These are phyloP conservation scores for Smithornis capensis DNA, from an alignment of 2,113 vertebrate genomes.

Conservation along the genomic window DNA sequence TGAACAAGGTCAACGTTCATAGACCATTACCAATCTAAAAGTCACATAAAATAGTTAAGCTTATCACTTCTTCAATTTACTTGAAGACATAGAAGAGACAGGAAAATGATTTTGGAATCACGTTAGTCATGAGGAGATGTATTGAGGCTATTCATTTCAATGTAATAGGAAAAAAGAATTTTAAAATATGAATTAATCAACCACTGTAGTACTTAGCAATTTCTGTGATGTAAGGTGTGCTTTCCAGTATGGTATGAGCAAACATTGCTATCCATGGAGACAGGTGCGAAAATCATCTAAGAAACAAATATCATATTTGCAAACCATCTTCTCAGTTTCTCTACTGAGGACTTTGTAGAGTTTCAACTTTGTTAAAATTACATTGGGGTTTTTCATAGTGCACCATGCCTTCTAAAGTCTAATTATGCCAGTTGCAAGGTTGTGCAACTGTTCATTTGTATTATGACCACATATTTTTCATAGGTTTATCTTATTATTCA, in stretches of 20 bases:
- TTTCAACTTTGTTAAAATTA: background rate
- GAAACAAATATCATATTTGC: background rate
- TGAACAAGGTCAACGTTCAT: background rate
- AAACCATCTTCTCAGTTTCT: background rate
- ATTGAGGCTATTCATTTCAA: background rate
- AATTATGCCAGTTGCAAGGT: fast-evolving
- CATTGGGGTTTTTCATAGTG: background rate
- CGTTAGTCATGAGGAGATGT: background rate
- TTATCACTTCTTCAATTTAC: background rate
- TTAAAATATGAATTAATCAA: background rate
- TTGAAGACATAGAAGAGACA: background rate
- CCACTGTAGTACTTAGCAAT: background rate
- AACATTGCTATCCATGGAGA: background rate
- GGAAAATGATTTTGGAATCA: background rate
- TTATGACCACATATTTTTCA: background rate
- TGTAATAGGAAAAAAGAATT: background rate
- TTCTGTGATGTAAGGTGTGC: background rate
- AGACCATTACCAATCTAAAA: background rate
- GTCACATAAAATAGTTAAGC: background rate
- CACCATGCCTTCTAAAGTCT: background rate
- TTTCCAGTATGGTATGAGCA: background rate
- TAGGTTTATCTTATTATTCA: background rate
- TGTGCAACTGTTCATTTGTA: background rate
- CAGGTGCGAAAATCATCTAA: background rate
- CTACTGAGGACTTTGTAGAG: background rate